A percentile compares a stretch with the other conserved stretches of the same genome.
These are phyloP conservation scores for Muricea muricata DNA, from an alignment of 92 coral and sea anemone species.

Conservation along the genomic window DNA sequence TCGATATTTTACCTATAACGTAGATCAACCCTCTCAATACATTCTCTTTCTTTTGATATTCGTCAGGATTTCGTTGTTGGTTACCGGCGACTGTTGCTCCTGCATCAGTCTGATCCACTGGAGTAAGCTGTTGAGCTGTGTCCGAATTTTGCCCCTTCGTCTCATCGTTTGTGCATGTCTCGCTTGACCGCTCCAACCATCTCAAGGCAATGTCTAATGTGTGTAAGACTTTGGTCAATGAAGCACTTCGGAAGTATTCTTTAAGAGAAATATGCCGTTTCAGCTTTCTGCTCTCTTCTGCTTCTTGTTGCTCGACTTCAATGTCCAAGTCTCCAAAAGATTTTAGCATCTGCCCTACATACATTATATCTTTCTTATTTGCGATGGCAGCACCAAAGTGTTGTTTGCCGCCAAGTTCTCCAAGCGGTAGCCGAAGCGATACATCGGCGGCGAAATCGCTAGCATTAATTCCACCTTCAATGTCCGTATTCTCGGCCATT, in stretches of 20 bases:
- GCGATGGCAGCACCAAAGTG: not conserved
- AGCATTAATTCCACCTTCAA: not conserved
- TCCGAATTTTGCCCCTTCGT: not conserved
- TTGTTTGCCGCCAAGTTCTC: not conserved
- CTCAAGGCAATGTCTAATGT: not conserved
- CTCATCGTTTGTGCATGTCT: not conserved
- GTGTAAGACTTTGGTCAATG: not conserved
- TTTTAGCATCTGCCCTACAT: not conserved
- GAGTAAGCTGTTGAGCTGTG: not conserved
- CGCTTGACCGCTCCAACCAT: not conserved
- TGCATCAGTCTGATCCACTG: not conserved
- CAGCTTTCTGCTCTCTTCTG: not conserved
- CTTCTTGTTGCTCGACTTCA: not conserved
- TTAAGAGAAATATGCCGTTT: not conserved
- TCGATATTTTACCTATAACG: not conserved
- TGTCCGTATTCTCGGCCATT: not conserved
- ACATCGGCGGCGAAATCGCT: not conserved
- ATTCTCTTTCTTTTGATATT: not conserved
- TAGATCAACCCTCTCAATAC: conserved; percentile 14
- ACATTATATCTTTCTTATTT: not conserved
- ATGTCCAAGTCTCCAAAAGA: not conserved
- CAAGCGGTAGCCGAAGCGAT: not conserved
- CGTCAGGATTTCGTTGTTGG: not conserved
- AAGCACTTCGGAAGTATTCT: not conserved
- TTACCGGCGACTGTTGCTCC: not conserved